Conservation (phyloP, 1,140 invertebrate species). For the Leptopilina clavipes region DNA sequence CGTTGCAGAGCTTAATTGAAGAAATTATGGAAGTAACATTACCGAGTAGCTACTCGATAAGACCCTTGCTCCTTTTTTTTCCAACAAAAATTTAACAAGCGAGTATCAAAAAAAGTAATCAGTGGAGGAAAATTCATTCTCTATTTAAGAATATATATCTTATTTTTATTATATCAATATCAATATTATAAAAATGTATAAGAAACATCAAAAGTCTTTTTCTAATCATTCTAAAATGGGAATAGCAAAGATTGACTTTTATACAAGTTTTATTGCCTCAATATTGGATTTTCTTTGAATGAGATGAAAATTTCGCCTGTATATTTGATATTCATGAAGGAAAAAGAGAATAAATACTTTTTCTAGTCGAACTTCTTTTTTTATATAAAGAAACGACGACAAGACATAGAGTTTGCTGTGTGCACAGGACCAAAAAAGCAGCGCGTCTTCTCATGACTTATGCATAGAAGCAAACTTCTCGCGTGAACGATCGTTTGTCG, state of each 20-base stretch:
- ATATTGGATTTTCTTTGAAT: background rate
- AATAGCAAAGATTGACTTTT: background rate
- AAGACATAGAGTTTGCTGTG: conserved; percentile 1
- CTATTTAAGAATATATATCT: no score
- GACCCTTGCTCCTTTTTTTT: background rate
- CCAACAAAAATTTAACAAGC: no score
- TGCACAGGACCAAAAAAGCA: conserved; percentile 20
- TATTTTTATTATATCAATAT: no score
- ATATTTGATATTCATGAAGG: background rate
- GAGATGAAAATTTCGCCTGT: background rate
- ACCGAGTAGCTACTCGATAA: background rate
- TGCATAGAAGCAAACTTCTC: conserved; percentile 27
- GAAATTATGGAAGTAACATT: background rate
- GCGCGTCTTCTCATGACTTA: conserved; percentile 7
- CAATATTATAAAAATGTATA: no score
- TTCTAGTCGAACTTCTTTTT: background rate
- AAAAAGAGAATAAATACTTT: conserved; percentile 7
- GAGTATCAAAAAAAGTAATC: no score
- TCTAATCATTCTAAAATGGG: no score
- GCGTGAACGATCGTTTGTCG: conserved; percentile 32
- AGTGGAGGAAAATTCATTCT: no score
- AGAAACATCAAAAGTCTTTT: no score
- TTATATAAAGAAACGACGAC: background rate
- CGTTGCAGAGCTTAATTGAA: background rate
- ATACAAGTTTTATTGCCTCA: background rate